Evolutionary conservation across 2,888 invertebrate genomes (phyloP).

Genomic region (Metellina segmentata): DNA sequence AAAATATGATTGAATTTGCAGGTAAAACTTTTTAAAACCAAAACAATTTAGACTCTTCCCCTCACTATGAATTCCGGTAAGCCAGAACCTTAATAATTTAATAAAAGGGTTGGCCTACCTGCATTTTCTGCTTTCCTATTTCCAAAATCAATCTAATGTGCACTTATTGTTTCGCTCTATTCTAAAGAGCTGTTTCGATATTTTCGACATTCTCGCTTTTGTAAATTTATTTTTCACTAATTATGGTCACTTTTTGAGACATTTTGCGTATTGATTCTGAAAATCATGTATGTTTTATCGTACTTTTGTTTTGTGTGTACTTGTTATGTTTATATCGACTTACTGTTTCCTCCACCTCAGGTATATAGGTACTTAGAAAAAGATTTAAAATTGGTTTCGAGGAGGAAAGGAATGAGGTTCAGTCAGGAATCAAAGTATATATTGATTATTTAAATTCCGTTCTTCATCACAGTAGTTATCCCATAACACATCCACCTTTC

Average conservation of each 20-base stretch:
- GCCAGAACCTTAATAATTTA: too few relatives aligned
- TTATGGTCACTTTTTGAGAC: conserved; percentile 4
- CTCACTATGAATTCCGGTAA: too few relatives aligned
- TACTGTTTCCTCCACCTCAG: conserved; percentile 52
- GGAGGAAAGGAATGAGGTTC: not conserved
- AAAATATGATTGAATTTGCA: too few relatives aligned
- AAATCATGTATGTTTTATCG: conserved; percentile 27
- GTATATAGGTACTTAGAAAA: conserved; percentile 70
- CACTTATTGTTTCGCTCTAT: conserved; percentile 53
- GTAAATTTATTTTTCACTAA: conserved; percentile 42
- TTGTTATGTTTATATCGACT: conserved; percentile 27
- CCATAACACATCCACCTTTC: not conserved
- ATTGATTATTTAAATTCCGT: not conserved
- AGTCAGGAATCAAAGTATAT: conserved; percentile 39
- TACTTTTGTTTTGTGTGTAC: conserved; percentile 37
- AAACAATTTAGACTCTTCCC: too few relatives aligned
- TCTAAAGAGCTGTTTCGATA: not conserved
- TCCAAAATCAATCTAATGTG: conserved; percentile 18
- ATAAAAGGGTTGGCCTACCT: too few relatives aligned
- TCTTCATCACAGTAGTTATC: not conserved
- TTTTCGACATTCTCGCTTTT: conserved; percentile 33
- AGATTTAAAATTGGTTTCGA: conserved; percentile 25
- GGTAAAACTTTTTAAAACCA: too few relatives aligned
- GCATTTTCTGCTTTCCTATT: too few relatives aligned
- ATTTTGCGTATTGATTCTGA: conserved; percentile 22